Evolutionary conservation across 2,888 invertebrate species (phyloP), one percentile per base, ranked within the genome.

Genomic region (Poecilus cupreus): DNA sequence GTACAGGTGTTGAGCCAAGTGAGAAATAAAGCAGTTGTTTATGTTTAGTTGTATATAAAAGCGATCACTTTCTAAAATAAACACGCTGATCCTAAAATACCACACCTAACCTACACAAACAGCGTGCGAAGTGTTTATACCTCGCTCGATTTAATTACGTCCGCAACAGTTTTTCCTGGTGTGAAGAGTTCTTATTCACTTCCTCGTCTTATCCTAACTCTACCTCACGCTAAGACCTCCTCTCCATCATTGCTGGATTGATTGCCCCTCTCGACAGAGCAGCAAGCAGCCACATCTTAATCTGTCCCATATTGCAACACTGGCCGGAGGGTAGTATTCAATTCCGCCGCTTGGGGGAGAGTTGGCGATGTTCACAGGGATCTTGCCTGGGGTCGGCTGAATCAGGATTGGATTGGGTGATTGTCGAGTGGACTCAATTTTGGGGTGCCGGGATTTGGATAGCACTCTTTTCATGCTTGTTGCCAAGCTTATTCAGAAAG

Each of bases 241-340:
- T 2, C 24, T n/a, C 60, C 26, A 54, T 54, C 54, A 54, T 60
- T 60, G n/a, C 26, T n/a, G 26, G 26, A 60, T 60, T 60, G 60
- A 60, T 60, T 60, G 60, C n/a, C 26, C n/a, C 60, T 24, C 60
- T 26, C 26, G 24, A 24, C 22, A 32, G 8, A 32, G 32, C 32
- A 32, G 32, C 4, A 32, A 32, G 32, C 32, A n/a, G 60, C 60
- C 60, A 60, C 26, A 26, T 26, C 60, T 60, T 60, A 60, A 60
- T 60, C 60, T 60, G 26, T 26, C 60, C 22, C 60, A 60, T 24
- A 60, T 60, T 60, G 60, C 60, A 60, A 60, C 60, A 26, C 60
- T 60, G 57, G 22, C 57, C 22, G 10, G 32, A 18, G 60, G 60
- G 60, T 24, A 2, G 60, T 26, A 13, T 60, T 60, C 60, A 60